Base-by-base conservation (phyloP, 2,113 vertebrate genomes). In the Erinaceus europaeus region DNA sequence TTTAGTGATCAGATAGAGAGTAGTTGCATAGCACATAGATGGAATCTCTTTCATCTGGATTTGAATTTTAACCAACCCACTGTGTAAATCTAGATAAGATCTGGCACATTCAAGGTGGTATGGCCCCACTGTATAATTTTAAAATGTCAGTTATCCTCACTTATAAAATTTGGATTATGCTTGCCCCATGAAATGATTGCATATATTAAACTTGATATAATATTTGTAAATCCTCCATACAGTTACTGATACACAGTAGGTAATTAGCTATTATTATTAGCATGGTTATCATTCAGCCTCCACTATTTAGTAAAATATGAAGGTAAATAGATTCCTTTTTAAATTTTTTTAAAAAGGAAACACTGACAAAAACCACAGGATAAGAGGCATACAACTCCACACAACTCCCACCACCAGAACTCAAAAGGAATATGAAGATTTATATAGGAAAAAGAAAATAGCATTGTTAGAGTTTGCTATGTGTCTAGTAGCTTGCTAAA, bases 91-190 rank as follows among this genome's bases (percentile, higher is more conserved):
- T n/a, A n/a, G n/a, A n/a, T n/a, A n/a, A n/a, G n/a, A n/a, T n/a
- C n/a, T n/a, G n/a, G n/a, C n/a, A n/a, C n/a, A n/a, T n/a, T n/a
- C n/a, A n/a, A n/a, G n/a, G n/a, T n/a, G n/a, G n/a, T n/a, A n/a
- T n/a, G n/a, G n/a, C 20, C 14, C 25, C 8, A 82, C 52, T 77
- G 17, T 69, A 29, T 88, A 52, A 83, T 61, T 82, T 90, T 12
- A 89, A 68, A 86, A 62, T 55, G 27, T 77, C n/a, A 53, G 5
- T 62, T 91, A 55, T 93, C 36, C 27, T 86, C 42, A 89, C 74
- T 67, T 90, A 73, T 75, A 86, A 94, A 90, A 81, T 52, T 72
- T 72, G 27, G 23, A 85, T 87, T 85, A 90, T 48, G 38, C 20
- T 23, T 50, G 55, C 61, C 23, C 79, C 71, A 46, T 50, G 76